Percentiles rank a stretch among this genome's conserved stretches.
Conservation (phyloP, 2,888 invertebrate species). For the Dorcus hopei region DNA sequence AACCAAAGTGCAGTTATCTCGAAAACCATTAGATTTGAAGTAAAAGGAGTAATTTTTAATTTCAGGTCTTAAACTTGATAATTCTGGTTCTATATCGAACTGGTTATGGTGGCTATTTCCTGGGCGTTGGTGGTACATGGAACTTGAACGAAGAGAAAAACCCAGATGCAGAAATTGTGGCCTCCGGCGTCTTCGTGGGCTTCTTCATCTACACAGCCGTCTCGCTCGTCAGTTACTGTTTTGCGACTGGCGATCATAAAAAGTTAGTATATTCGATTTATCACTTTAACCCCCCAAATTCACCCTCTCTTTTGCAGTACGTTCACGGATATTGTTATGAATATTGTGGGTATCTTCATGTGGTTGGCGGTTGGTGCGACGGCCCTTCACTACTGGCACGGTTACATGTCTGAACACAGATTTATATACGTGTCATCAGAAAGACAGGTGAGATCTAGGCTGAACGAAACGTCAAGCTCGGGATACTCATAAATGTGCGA, state of each 20-base stretch:
- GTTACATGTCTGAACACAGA: conserved; percentile 78
- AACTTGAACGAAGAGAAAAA: conserved; percentile 86
- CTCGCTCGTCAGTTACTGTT: conserved; percentile 70
- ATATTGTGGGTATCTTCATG: conserved; percentile 79
- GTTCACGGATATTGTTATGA: conserved; percentile 80
- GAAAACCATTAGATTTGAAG: too few species aligned
- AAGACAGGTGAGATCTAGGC: conserved; percentile 55
- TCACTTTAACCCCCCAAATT: neutral
- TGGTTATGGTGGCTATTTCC: conserved; percentile 77
- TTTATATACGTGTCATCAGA: conserved; percentile 71
- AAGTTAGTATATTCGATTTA: conserved; percentile 48
- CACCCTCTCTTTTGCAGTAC: conserved; percentile 55
- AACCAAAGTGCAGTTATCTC: too few species aligned
- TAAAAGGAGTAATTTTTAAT: conserved; percentile 29
- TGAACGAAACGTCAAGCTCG: neutral
- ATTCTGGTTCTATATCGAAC: conserved; percentile 77
- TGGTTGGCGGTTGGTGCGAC: conserved; percentile 84
- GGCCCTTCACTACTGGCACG: conserved; percentile 86
- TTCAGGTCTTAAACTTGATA: conserved; percentile 77
- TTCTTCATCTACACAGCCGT: conserved; percentile 81
- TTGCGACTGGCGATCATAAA: conserved; percentile 76
- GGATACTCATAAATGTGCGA: neutral
- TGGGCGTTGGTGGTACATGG: conserved; percentile 88
- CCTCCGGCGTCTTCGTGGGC: conserved; percentile 82
- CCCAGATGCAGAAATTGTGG: conserved; percentile 83